These are phyloP conservation scores for Urechis unicinctus DNA, from an alignment of 2,888 invertebrate species.

Conservation along the genomic window DNA sequence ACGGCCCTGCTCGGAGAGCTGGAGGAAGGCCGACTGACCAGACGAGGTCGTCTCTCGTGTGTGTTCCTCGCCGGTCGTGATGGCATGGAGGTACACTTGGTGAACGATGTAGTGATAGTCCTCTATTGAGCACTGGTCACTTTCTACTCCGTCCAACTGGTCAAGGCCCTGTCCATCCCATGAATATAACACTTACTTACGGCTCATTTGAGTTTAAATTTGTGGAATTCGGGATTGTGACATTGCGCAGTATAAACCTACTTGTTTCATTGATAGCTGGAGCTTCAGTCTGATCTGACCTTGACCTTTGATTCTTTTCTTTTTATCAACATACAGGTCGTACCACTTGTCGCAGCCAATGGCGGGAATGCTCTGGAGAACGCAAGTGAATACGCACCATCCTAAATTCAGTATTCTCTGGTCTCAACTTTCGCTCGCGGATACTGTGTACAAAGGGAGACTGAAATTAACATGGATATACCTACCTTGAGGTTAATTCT, in stretches of 20 bases:
- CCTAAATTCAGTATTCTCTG: neutral
- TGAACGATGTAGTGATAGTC: slow-evolving; percentile 15
- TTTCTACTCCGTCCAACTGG: slow-evolving; percentile 10
- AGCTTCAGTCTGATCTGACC: slow-evolving; percentile 33
- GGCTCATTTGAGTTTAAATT: too few relatives aligned
- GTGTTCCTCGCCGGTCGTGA: neutral
- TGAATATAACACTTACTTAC: too few relatives aligned
- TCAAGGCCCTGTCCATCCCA: slow-evolving; percentile 1
- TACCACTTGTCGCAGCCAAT: slow-evolving; percentile 34
- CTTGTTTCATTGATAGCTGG: slow-evolving; percentile 33
- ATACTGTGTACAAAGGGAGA: too few relatives aligned
- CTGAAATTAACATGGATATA: too few relatives aligned
- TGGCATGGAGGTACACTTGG: slow-evolving; percentile 14
- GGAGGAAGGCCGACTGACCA: neutral
- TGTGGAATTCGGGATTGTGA: neutral
- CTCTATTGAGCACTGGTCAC: slow-evolving; percentile 17
- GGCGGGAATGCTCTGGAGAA: slow-evolving; percentile 28
- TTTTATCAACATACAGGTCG: slow-evolving; percentile 26
- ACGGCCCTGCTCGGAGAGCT: slow-evolving; percentile 20
- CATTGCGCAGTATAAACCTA: slow-evolving; percentile 6
- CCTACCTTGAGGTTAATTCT: slow-evolving; percentile 17
- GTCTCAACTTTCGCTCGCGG: neutral
- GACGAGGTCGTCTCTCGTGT: neutral
- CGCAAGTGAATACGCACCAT: neutral
- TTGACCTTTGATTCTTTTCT: slow-evolving; percentile 20